Percentiles rank a stretch among this genome's conserved stretches.
These are phyloP conservation scores for Gisinianus flammeolus DNA, from an alignment of 2,888 invertebrate genomes.

Conservation along the genomic window DNA sequence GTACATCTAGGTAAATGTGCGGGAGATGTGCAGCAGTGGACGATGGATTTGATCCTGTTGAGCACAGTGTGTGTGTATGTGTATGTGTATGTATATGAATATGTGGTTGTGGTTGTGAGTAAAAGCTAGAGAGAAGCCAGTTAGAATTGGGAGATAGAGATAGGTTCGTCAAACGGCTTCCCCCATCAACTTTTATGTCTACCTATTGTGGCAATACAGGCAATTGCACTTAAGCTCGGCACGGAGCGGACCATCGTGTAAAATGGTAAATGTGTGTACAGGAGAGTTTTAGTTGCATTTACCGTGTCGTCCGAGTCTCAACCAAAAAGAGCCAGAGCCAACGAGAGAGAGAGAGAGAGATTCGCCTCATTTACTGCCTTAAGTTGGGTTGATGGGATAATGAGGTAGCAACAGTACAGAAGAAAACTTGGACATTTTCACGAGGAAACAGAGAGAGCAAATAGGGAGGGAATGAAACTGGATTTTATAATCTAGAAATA, in stretches of 20 bases:
- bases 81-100: not conserved
- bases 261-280: constrained; percentile 30
- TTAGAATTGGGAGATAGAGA: not conserved
- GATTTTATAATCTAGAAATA: too few species aligned
- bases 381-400: constrained; percentile 27
- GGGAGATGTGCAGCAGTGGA: too few species aligned
- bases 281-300: constrained; percentile 31
- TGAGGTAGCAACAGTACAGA: constrained; percentile 27
- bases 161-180: constrained; percentile 13
- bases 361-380: constrained; percentile 32
- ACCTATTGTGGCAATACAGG: constrained; percentile 47
- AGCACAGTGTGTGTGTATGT: not conserved
- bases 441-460: not conserved
- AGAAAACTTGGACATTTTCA: not conserved
- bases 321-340: too few species aligned
- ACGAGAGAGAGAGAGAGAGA: too few species aligned
- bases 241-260: constrained; percentile 21
- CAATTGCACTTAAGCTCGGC: constrained; percentile 45
- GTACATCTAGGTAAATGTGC: too few species aligned
- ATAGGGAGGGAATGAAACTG: not conserved
- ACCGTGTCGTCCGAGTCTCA: constrained; percentile 27
- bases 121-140: not conserved
- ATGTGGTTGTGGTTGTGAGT: not conserved
- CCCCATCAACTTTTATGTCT: constrained; percentile 46
- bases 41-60: too few species aligned